Percentiles rank a stretch among this genome's conserved stretches.
These are phyloP conservation scores for Rhagonycha fulva DNA, from an alignment of 2,888 invertebrate species.

Conservation along the genomic window DNA sequence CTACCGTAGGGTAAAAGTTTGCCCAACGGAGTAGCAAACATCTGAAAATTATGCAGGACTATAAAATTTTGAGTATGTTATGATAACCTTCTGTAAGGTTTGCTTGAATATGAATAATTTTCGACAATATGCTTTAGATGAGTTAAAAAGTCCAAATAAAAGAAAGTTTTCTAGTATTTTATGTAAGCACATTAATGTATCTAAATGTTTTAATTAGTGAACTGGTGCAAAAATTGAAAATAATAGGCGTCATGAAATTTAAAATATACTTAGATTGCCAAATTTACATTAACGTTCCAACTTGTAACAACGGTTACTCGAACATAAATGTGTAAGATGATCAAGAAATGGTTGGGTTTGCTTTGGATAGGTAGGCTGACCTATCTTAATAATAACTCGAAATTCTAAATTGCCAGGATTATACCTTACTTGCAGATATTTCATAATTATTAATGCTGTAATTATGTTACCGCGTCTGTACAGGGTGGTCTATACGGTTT, in stretches of 20 bases:
- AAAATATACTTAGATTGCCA: no score
- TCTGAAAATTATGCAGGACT: constrained; percentile 8
- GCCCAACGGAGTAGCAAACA: neutral
- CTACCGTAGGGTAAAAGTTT: constrained; percentile 7
- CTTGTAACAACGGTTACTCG: neutral
- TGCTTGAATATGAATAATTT: constrained; percentile 13
- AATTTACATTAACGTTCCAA: neutral
- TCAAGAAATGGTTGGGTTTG: neutral
- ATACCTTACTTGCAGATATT: neutral
- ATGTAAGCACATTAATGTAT: neutral
- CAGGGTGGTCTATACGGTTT: neutral
- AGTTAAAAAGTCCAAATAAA: neutral
- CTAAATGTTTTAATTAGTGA: neutral
- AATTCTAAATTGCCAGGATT: neutral
- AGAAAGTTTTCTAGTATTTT: neutral
- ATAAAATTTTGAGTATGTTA: constrained; percentile 11
- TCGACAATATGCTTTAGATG: neutral
- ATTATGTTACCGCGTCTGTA: neutral
- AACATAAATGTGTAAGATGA: neutral
- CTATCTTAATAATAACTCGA: neutral
- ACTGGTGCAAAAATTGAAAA: neutral
- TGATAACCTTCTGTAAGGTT: constrained; percentile 4
- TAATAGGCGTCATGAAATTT: neutral
- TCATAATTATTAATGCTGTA: neutral
- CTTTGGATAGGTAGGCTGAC: neutral